These are phyloP conservation scores for Rutilus rutilus DNA, from an alignment of 2,113 vertebrate species.

Conservation along the genomic window DNA sequence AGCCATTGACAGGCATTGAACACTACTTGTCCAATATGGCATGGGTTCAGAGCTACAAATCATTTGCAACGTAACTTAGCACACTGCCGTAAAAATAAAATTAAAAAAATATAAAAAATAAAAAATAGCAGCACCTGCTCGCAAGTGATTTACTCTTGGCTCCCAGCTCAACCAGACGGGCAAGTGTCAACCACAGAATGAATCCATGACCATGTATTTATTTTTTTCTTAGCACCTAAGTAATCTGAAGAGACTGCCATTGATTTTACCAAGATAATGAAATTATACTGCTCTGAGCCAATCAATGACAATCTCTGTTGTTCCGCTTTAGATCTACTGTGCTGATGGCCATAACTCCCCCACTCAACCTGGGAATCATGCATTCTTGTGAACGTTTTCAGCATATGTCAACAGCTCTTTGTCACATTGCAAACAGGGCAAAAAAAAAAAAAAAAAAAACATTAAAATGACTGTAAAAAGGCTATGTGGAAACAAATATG, in stretches of 20 bases:
- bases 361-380: conserved; percentile 13
- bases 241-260: background rate
- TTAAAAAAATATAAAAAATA: background rate
- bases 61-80: background rate
- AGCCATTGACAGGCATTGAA: background rate
- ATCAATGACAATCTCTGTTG: conserved; percentile 12
- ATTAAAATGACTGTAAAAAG: background rate
- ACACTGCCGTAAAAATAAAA: background rate
- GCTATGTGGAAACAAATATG: background rate
- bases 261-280: conserved; percentile 32
- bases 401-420: background rate
- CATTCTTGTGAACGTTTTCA: background rate
- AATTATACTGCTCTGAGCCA: conserved; percentile 15
- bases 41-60: background rate
- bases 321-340: conserved; percentile 14
- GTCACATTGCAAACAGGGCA: conserved; percentile 3
- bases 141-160: background rate
- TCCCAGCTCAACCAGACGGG: background rate
- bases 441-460: background rate
- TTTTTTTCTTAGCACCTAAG: background rate
- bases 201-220: background rate
- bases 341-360: conserved; percentile 3
- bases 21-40: background rate
- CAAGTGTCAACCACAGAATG: background rate
- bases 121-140: background rate